Conservation (phyloP, 2,888 invertebrate genomes). For the Drosophila mettleri region DNA sequence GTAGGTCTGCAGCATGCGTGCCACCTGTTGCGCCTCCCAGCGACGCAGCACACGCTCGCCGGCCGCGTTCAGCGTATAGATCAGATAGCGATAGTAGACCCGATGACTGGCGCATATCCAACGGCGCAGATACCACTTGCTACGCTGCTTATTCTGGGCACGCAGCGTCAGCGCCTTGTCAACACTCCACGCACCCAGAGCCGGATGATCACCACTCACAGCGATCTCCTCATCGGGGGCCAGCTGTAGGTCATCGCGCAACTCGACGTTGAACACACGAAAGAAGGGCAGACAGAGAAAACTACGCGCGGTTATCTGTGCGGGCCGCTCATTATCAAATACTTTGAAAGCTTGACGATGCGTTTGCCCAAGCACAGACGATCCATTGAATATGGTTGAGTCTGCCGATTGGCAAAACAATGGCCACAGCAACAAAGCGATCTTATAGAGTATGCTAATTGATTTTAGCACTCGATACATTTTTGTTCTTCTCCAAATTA, state of each 20-base stretch:
- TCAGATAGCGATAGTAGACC: slow-evolving; percentile 80
- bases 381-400: slow-evolving; percentile 50
- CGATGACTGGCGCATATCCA: slow-evolving; percentile 87
- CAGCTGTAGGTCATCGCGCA: slow-evolving; percentile 84
- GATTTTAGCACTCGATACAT: slow-evolving; percentile 75
- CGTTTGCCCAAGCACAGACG: slow-evolving; percentile 47
- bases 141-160: slow-evolving; percentile 75
- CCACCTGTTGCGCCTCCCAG: slow-evolving; percentile 86
- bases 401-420: slow-evolving; percentile 34
- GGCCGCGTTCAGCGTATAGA: slow-evolving; percentile 64
- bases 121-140: slow-evolving; percentile 87
- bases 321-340: slow-evolving; percentile 58
- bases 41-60: slow-evolving; percentile 75
- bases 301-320: slow-evolving; percentile 56
- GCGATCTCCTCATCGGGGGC: slow-evolving; percentile 88
- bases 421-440: slow-evolving; percentile 39
- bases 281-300: slow-evolving; percentile 76
- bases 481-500: slow-evolving; percentile 61
- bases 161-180: slow-evolving; percentile 86
- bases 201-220: slow-evolving; percentile 89
- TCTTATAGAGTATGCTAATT: slow-evolving; percentile 72
- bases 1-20: slow-evolving; percentile 76
- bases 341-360: slow-evolving; percentile 56
- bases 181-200: slow-evolving; percentile 90
- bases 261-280: slow-evolving; percentile 82